Evolutionary conservation across 2,888 invertebrate species (phyloP).

Genomic region (Trichacis sp.): DNA sequence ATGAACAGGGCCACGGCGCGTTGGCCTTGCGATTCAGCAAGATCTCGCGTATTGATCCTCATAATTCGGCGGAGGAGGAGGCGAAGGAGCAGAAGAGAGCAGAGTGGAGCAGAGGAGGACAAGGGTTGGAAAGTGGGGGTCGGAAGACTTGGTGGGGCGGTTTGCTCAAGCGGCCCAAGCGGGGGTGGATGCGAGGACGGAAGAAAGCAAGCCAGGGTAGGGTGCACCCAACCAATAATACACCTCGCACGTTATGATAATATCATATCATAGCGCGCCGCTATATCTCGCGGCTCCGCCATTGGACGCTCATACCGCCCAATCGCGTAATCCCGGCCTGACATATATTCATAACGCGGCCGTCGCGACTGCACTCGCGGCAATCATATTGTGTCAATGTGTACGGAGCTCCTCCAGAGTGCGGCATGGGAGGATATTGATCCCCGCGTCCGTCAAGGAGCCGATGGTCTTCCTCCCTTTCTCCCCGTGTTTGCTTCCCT

Average conservation of each 20-base stretch:
- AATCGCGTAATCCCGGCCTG: slow-evolving; percentile 46
- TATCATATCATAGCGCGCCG: slow-evolving; percentile 66
- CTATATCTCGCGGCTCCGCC: slow-evolving; percentile 58
- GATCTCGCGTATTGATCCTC: slow-evolving; percentile 67
- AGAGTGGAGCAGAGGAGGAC: slow-evolving; percentile 39
- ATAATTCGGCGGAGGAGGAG: slow-evolving; percentile 62
- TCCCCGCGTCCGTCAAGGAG: slow-evolving; percentile 69
- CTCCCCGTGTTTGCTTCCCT: too few relatives aligned
- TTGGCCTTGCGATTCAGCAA: slow-evolving; percentile 59
- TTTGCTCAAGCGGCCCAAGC: slow-evolving; percentile 37
- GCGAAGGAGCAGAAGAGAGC: neutral
- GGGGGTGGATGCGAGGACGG: slow-evolving; percentile 53
- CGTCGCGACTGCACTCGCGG: too few relatives aligned
- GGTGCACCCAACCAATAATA: slow-evolving; percentile 66
- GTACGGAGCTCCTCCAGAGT: slow-evolving; percentile 55
- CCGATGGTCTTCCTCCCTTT: slow-evolving; percentile 60
- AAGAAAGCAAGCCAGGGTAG: slow-evolving; percentile 57
- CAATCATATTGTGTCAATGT: too few relatives aligned
- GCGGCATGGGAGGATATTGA: slow-evolving; percentile 69
- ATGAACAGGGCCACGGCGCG: slow-evolving; percentile 60
- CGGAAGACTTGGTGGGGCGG: slow-evolving; percentile 46
- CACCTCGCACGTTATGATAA: slow-evolving; percentile 67
- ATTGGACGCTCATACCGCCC: slow-evolving; percentile 61
- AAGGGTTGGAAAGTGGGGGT: slow-evolving; percentile 18
- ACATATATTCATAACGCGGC: slow-evolving; percentile 47